A percentile compares a stretch with the other conserved stretches of the same genome.
Conservation (phyloP, 2,797 vertebrate genomes). For the Oreortyx pictus region DNA sequence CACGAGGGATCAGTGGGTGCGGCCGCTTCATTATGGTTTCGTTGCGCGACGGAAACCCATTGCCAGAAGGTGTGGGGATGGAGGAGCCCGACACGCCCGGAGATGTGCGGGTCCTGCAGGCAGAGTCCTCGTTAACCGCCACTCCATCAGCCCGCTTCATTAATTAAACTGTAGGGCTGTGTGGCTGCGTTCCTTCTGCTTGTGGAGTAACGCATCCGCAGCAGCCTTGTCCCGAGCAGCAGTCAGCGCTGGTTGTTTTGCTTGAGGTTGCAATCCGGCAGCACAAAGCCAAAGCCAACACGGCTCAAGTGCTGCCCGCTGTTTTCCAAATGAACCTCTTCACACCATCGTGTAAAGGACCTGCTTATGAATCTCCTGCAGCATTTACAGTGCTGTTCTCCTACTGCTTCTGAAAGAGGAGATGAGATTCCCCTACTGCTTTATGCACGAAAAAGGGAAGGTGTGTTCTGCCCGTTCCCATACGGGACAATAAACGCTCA, state of each 20-base stretch:
- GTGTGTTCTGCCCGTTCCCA: not conserved
- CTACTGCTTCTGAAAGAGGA: not conserved
- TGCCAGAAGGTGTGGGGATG: not conserved
- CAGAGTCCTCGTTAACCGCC: not conserved
- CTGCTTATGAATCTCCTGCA: not conserved
- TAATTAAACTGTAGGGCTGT: too few relatives aligned
- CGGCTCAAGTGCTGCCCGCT: not conserved
- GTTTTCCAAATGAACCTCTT: not conserved
- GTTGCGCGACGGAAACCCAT: not conserved
- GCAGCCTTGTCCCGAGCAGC: slow-evolving; percentile 33
- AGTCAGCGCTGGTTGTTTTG: not conserved
- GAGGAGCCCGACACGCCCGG: not conserved
- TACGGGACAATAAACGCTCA: not conserved
- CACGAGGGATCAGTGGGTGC: too few relatives aligned
- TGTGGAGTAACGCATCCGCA: not conserved
- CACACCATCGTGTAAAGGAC: not conserved
- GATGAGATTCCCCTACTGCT: not conserved
- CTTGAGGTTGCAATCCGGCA: not conserved
- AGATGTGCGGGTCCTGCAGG: not conserved
- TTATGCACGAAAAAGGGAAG: not conserved
- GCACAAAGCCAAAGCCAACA: not conserved
- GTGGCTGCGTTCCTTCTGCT: too few relatives aligned
- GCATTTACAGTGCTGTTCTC: not conserved
- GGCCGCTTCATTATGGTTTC: not conserved
- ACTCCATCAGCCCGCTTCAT: not conserved